These are phyloP conservation scores for Hirudo medicinalis DNA, from an alignment of 1,140 invertebrate genomes.

Conservation along the genomic window DNA sequence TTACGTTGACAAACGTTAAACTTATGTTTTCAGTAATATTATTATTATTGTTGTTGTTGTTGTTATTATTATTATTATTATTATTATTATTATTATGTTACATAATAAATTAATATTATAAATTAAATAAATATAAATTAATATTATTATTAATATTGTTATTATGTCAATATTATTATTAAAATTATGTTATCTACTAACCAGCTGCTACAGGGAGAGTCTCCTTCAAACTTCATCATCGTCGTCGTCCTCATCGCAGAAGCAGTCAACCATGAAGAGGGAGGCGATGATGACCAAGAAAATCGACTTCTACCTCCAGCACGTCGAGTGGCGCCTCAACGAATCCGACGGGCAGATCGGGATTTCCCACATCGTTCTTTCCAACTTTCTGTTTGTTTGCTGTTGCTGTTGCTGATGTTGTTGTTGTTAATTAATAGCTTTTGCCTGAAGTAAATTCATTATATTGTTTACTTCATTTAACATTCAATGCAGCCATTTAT, in stretches of 20 bases:
- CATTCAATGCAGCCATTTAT: no score
- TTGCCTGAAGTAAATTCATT: no score
- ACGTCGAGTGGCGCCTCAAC: constrained; percentile 93
- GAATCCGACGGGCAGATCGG: constrained; percentile 93
- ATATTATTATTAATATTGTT: constrained; percentile 11
- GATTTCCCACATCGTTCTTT: constrained; percentile 83
- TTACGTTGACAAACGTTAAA: no score
- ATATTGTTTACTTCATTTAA: no score
- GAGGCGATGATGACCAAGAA: constrained; percentile 56
- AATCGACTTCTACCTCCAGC: constrained; percentile 96
- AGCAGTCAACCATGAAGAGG: constrained; percentile 24
- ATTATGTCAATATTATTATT: no score
- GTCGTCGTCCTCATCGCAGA: not conserved
- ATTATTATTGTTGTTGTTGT: not conserved
- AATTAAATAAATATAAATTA: not conserved
- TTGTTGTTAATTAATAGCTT: not conserved
- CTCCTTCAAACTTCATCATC: constrained; percentile 44
- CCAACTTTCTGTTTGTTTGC: constrained; percentile 71
- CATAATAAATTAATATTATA: not conserved
- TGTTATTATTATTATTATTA: constrained; percentile 3
- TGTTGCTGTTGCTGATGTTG: not conserved
- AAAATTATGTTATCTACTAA: no score
- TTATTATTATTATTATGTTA: not conserved
- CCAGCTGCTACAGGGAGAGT: constrained; percentile 66
- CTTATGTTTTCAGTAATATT: no score